Evolutionary conservation across 2,113 vertebrate species (phyloP), one percentile per base, ranked within the genome.

Genomic region (Cardinalis cardinalis): DNA sequence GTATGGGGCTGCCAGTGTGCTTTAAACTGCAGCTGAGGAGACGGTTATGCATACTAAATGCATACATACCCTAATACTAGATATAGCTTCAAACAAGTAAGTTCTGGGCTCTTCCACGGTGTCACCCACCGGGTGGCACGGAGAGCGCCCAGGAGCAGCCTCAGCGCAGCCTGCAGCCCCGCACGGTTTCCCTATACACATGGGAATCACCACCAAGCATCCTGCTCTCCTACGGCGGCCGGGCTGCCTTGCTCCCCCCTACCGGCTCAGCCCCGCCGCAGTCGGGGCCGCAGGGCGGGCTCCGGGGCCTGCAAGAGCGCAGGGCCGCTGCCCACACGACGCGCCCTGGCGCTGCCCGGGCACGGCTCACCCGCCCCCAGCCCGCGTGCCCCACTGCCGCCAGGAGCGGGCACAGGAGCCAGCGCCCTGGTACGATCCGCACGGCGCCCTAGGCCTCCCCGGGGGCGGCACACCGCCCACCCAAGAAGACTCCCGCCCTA

Each of bases 141-240:
- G 25, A 32, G 18, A 21, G 19, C 3, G 4, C 44, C 12, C 21
- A 7, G 2, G 3, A 51, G 17, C 31, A 17, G 16, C 17, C 20
- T 10, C 51, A 2, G 15, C 4, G 16, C 21, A 43, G 53, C 23
- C 26, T 38, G 26, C 38, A 43, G 61, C 68, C 31, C 55, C 31
- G n/a, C n/a, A n/a, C 13, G 9, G 18, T 14, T 12, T 26, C 41
- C 31, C 28, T 8, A 20, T 18, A 3, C 46, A 15, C 2, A 7
- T 4, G 4, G 38, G 6, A 2, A 21, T 12, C 2, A 2, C 5
- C 9, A 31, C 23, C 23, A 14, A 12, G 7, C 25, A 19, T 11
- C 12, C 14, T 0, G 4, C 1, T 4, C 16, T 16, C 29, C 32
- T 1, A 3, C 7, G 15, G 32, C 23, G 1, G 24, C 26, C 7